Percentiles rank a stretch among this genome's conserved stretches.
These are phyloP conservation scores for Phasianus colchicus DNA, from an alignment of 2,113 vertebrate species.

Conservation along the genomic window DNA sequence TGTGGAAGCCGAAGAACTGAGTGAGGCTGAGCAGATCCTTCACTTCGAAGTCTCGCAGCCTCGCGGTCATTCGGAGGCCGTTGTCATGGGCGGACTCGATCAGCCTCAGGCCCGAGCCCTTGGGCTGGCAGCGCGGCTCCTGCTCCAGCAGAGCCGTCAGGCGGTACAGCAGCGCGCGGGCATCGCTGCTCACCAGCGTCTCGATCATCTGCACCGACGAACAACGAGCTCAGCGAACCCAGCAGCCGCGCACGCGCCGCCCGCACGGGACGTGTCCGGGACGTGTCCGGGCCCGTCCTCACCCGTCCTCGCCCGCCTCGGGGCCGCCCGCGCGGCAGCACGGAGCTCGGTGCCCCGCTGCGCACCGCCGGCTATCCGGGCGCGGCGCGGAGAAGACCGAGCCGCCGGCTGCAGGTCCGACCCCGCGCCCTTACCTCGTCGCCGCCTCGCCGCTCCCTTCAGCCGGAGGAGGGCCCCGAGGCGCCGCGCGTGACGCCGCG, in stretches of 20 bases:
- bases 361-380: background rate
- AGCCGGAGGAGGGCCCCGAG: too few relatives aligned
- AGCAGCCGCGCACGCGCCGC: background rate
- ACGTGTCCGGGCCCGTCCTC: background rate
- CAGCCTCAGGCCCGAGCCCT: conserved; percentile 87
- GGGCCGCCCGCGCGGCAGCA: background rate
- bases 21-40: conserved; percentile 93
- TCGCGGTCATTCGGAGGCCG: conserved; percentile 90
- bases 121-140: conserved; percentile 89
- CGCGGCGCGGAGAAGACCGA: background rate
- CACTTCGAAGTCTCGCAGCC: conserved; percentile 90
- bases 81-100: conserved; percentile 90
- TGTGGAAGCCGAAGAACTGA: conserved; percentile 92
- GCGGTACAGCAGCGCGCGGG: conserved; percentile 81
- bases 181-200: conserved; percentile 72
- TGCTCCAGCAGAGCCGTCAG: conserved; percentile 86
- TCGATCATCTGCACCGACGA: conserved; percentile 88
- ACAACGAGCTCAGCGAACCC: accelerated
- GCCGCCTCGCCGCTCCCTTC: too few relatives aligned
- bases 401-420: too few relatives aligned
- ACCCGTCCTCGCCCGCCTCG: background rate
- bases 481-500: too few relatives aligned
- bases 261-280: background rate
- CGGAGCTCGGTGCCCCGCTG: too few relatives aligned
- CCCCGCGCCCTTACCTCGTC: too few relatives aligned